Conservation (phyloP, 1,140 invertebrate genomes). For the Drosophila littoralis region DNA sequence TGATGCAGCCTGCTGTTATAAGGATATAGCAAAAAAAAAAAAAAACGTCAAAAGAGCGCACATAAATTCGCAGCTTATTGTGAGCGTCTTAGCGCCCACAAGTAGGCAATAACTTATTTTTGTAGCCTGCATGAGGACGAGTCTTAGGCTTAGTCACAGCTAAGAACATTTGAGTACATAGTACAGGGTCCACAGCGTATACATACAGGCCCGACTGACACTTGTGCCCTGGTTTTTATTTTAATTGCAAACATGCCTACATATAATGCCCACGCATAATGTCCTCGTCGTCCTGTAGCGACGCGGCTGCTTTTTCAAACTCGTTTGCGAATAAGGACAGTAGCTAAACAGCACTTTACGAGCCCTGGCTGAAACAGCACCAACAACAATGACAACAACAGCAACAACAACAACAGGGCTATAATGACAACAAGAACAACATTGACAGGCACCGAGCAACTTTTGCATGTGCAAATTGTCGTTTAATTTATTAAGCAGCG, state of each 20-base stretch:
- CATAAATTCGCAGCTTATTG: conserved; percentile 70
- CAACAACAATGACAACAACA: conserved; percentile 22
- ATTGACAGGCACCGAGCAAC: conserved; percentile 35
- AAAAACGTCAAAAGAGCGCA: conserved; percentile 25
- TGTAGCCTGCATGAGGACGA: conserved; percentile 31
- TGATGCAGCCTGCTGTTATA: neutral
- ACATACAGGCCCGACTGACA: conserved; percentile 34
- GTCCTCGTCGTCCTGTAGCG: conserved; percentile 32
- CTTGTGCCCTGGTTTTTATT: conserved; percentile 69
- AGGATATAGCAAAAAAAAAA: conserved; percentile 10
- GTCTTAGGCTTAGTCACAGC: conserved; percentile 14
- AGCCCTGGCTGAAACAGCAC: conserved; percentile 28
- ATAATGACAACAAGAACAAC: conserved; percentile 52
- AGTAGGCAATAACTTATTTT: conserved; percentile 75
- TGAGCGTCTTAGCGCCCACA: conserved; percentile 49
- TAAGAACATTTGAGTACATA: conserved; percentile 30
- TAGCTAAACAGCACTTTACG: conserved; percentile 53
- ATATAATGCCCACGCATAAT: conserved; percentile 63
- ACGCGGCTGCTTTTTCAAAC: conserved; percentile 34
- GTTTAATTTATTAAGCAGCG: conserved; percentile 81
- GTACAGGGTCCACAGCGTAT: conserved; percentile 10
- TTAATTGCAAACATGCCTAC: conserved; percentile 70
- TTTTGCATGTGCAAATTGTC: conserved; percentile 77
- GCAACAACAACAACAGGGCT: conserved; percentile 15
- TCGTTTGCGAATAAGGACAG: conserved; percentile 44